Evolutionary conservation across 2,888 invertebrate species (phyloP).

Genomic region (Dendrolimus houi): DNA sequence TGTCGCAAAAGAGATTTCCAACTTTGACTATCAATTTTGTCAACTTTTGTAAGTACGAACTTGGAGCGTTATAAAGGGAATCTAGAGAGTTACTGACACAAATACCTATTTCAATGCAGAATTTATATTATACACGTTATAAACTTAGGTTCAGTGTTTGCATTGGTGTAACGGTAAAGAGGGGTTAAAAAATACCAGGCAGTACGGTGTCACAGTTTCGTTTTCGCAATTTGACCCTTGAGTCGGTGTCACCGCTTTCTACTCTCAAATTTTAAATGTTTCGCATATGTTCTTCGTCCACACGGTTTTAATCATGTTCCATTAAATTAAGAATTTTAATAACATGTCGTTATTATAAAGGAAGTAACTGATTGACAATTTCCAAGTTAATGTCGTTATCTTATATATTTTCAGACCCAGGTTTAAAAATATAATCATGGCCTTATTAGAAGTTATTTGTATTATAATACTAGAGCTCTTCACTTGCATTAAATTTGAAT

Average conservation of each 20-base stretch:
- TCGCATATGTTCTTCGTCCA: constrained; percentile 13
- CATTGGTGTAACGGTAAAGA: constrained; percentile 15
- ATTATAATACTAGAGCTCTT: too few relatives aligned
- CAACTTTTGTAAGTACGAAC: constrained; percentile 34
- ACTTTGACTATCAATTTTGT: constrained; percentile 43
- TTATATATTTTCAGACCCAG: too few relatives aligned
- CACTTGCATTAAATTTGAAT: too few relatives aligned
- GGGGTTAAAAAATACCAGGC: constrained; percentile 15
- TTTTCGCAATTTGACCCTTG: constrained; percentile 63
- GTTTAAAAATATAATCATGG: too few relatives aligned
- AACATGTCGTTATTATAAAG: too few relatives aligned
- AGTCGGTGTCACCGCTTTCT: constrained; percentile 51
- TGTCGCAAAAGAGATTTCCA: constrained; percentile 40
- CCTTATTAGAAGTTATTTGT: too few relatives aligned
- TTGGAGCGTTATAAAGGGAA: constrained; percentile 30
- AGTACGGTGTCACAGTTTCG: constrained; percentile 29
- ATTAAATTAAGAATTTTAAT: too few relatives aligned
- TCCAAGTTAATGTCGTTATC: too few relatives aligned
- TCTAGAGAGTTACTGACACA: constrained; percentile 22
- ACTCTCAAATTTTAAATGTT: constrained; percentile 38
- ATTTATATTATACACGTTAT: constrained; percentile 8
- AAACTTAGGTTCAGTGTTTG: constrained; percentile 15
- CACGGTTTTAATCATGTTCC: not conserved
- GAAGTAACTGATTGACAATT: too few relatives aligned
- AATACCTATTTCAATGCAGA: constrained; percentile 8